Percentiles rank a stretch among this genome's conserved stretches.
Conservation (phyloP, 2,888 invertebrate genomes). For the Mesorhabditis spiculigera region DNA sequence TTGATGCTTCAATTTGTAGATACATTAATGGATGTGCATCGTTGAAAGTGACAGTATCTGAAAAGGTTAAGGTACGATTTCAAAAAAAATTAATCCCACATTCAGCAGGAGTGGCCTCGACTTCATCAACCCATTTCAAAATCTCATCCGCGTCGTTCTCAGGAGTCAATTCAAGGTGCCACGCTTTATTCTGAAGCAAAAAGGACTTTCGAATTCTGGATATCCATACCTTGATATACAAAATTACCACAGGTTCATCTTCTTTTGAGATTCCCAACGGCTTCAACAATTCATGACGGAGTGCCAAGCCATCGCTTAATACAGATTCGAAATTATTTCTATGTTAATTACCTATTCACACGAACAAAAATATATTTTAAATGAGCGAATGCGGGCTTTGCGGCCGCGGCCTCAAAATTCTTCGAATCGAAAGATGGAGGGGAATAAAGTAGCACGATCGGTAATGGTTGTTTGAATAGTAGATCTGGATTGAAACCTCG, state of each 20-base stretch:
- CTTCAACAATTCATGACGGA: neutral
- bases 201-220: conserved; percentile 13
- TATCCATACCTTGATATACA: neutral
- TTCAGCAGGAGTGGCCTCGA: conserved; percentile 12
- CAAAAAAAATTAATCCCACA: conserved; percentile 12
- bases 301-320: neutral
- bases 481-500: conserved; percentile 47
- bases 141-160: conserved; percentile 21
- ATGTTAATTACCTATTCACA: neutral
- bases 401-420: neutral
- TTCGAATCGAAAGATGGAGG: conserved; percentile 6
- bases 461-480: conserved; percentile 36
- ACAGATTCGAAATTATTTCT: neutral
- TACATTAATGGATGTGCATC: conserved; percentile 40
- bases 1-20: conserved; percentile 29
- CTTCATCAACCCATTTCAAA: conserved; percentile 15
- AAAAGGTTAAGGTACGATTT: conserved; percentile 8
- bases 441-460: conserved; percentile 25
- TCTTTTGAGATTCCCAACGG: conserved; percentile 15
- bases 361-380: neutral
- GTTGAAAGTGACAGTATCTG: conserved; percentile 24
- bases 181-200: neutral
- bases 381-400: neutral
- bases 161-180: neutral
- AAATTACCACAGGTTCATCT: conserved; percentile 7